phyloP scores from a whole-genome alignment of 2,797 vertebrate genomes.

The Enteromius mattozi region DNA sequence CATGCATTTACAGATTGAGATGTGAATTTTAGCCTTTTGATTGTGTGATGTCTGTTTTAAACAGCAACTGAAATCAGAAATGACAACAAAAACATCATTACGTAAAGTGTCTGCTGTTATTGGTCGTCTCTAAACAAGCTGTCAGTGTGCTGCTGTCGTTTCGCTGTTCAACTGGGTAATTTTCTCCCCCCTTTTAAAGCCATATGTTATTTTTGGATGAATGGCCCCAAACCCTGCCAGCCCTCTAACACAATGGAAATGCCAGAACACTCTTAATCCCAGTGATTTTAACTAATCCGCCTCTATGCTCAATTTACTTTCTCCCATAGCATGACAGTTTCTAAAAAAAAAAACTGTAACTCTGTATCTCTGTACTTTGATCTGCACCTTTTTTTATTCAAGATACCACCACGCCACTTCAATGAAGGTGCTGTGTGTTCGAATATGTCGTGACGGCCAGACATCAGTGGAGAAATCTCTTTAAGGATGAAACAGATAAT shows the following conservation, averaged over 20 bases:
- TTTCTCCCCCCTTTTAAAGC: constrained; percentile 36
- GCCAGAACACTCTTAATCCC: constrained; percentile 65
- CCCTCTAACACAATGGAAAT: constrained; percentile 63
- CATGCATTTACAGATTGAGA: constrained; percentile 46
- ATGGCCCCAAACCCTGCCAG: constrained; percentile 60
- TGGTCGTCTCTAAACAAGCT: constrained; percentile 42
- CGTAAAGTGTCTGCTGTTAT: constrained; percentile 38
- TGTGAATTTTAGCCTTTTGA: neutral
- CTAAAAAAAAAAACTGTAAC: constrained; percentile 53
- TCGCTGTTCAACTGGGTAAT: constrained; percentile 7
- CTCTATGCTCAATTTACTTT: constrained; percentile 59
- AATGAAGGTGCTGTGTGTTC: constrained; percentile 40
- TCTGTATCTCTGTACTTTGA: constrained; percentile 51
- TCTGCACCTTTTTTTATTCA: constrained; percentile 37
- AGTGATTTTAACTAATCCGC: constrained; percentile 65
- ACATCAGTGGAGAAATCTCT: constrained; percentile 71
- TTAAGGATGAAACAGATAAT: constrained; percentile 59
- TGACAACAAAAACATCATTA: constrained; percentile 17
- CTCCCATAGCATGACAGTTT: constrained; percentile 65
- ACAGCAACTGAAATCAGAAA: neutral
- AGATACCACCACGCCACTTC: constrained; percentile 3
- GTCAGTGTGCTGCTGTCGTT: constrained; percentile 18
- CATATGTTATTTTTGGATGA: constrained; percentile 61
- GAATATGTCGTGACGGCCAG: constrained; percentile 65
- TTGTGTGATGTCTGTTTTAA: constrained; percentile 26